Conservation (phyloP, 2,113 vertebrate genomes). For the Cephalopterus ornatus region DNA sequence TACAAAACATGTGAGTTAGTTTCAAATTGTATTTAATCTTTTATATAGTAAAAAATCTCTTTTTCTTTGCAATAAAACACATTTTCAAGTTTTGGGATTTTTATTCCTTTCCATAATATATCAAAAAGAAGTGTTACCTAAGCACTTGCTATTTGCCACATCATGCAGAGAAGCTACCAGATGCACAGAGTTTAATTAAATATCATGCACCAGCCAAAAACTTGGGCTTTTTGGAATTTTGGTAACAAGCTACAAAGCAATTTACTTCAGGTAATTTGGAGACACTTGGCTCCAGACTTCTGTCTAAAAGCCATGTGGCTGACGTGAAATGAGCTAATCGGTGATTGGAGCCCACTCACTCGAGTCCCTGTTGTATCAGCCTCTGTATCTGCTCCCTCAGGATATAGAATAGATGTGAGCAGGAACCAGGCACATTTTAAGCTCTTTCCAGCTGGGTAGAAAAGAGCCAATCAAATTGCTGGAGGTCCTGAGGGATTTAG, state of each 20-base stretch:
- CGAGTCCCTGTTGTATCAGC: neutral
- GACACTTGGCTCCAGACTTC: slow-evolving; percentile 25
- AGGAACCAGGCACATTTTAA: neutral
- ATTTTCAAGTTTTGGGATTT: neutral
- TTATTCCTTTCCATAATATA: neutral
- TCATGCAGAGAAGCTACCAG: neutral
- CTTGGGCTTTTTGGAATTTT: slow-evolving; percentile 1
- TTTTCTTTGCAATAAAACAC: neutral
- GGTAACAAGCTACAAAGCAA: slow-evolving; percentile 38
- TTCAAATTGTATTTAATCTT: neutral
- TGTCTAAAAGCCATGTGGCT: slow-evolving; percentile 29
- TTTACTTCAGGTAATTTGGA: slow-evolving; percentile 53
- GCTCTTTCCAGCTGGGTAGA: neutral
- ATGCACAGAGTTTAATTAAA: slow-evolving; percentile 42
- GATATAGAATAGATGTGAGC: neutral
- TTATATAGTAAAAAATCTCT: neutral
- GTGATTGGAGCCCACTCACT: neutral
- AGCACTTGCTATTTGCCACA: neutral
- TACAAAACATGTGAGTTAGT: neutral
- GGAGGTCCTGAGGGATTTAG: neutral
- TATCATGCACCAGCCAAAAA: slow-evolving; percentile 27
- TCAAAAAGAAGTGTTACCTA: neutral
- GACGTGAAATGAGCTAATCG: slow-evolving; percentile 1
- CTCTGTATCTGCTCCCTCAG: neutral
- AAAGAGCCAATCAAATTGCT: neutral